Evolutionary conservation across 2,113 vertebrate species (phyloP).

Genomic region (Lophius piscatorius): DNA sequence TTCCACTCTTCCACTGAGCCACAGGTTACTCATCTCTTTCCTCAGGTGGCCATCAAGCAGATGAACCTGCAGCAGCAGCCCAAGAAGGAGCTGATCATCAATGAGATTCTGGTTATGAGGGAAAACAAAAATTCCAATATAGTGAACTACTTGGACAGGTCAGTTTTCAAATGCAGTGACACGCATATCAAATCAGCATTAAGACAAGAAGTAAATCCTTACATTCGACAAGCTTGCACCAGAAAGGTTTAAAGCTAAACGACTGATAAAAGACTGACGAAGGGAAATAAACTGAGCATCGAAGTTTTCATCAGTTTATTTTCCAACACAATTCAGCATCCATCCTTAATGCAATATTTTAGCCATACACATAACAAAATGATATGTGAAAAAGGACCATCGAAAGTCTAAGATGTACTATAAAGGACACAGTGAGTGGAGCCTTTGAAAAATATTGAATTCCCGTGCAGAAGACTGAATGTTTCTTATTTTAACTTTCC

Average conservation of each 20-base stretch:
- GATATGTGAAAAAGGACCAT: too few relatives aligned
- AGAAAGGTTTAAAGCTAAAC: too few relatives aligned
- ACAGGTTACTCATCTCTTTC: slow-evolving; percentile 16
- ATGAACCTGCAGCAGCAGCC: slow-evolving; percentile 99
- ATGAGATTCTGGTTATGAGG: slow-evolving; percentile 99
- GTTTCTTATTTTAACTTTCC: slow-evolving; percentile 3
- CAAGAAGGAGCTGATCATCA: slow-evolving; percentile 99
- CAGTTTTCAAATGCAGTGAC: slow-evolving; percentile 38
- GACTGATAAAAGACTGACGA: too few relatives aligned
- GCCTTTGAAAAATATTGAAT: neutral
- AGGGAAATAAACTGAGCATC: too few relatives aligned
- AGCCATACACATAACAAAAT: too few relatives aligned
- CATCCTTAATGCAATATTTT: too few relatives aligned
- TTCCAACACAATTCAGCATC: too few relatives aligned
- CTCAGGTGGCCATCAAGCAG: slow-evolving; percentile 98
- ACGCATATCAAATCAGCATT: neutral
- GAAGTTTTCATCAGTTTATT: too few relatives aligned
- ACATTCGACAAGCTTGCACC: too few relatives aligned
- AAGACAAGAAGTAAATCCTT: too few relatives aligned
- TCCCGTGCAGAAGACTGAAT: neutral
- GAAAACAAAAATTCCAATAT: slow-evolving; percentile 99
- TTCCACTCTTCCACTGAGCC: neutral
- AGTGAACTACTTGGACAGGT: slow-evolving; percentile 99
- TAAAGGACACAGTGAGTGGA: neutral
- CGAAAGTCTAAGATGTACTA: too few relatives aligned